These are phyloP conservation scores for Hippasteria phrygiana DNA, from an alignment of 53 echinoderm and acorn worm species.

Conservation along the genomic window DNA sequence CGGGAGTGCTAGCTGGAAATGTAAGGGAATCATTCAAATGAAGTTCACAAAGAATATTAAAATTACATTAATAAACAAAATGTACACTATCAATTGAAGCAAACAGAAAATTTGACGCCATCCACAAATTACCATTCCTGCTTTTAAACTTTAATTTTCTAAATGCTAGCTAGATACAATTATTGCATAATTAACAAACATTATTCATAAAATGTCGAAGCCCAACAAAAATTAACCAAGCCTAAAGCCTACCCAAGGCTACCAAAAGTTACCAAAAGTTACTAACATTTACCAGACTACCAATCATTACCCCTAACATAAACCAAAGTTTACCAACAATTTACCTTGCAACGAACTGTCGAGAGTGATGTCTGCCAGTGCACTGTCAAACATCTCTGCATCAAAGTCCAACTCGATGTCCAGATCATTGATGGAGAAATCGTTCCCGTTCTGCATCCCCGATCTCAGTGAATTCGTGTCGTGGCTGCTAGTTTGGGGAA, in stretches of 20 bases:
- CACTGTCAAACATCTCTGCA: slow-evolving; percentile 87
- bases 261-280: too few relatives aligned
- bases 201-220: too few relatives aligned
- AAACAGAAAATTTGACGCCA: too few relatives aligned
- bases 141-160: too few relatives aligned
- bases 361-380: slow-evolving; percentile 72
- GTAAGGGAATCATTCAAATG: background rate
- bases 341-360: slow-evolving; percentile 51
- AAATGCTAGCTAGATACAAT: too few relatives aligned
- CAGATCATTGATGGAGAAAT: slow-evolving; percentile 55
- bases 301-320: too few relatives aligned
- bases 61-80: background rate
- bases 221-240: too few relatives aligned
- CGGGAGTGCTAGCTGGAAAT: slow-evolving; percentile 41
- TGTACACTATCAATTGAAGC: background rate
- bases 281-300: too few relatives aligned
- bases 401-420: slow-evolving; percentile 90
- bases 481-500: background rate
- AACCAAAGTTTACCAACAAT: background rate
- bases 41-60: background rate
- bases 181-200: too few relatives aligned
- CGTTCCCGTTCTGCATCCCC: slow-evolving; percentile 4
- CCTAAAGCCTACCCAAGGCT: too few relatives aligned
- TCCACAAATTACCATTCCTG: too few relatives aligned
- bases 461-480: background rate